phyloP scores from a whole-genome alignment of 2,797 vertebrate species.

The Cuculus canorus region DNA sequence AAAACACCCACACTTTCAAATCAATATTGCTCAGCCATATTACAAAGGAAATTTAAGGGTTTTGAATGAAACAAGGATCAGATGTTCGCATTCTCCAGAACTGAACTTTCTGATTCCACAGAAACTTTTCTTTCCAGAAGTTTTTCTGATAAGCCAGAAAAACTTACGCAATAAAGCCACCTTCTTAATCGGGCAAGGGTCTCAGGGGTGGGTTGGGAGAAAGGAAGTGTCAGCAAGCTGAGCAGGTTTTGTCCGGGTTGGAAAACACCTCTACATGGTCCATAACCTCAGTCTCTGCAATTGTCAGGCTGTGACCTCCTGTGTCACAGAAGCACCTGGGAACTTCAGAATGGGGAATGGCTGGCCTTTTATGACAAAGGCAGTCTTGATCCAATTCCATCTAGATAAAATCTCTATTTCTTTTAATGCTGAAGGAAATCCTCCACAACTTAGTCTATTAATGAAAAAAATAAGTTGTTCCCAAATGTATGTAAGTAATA shows the following conservation, averaged over 20 bases:
- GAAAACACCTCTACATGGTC: not conserved
- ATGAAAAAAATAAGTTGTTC: not conserved
- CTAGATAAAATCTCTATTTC: not conserved
- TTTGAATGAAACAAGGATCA: not conserved
- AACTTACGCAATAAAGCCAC: not conserved
- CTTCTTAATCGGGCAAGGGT: not conserved
- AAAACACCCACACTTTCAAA: not conserved
- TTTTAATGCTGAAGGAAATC: not conserved
- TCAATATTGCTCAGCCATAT: not conserved
- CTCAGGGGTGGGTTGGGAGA: too few relatives aligned
- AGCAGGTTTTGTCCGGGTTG: not conserved
- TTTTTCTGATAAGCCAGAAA: not conserved
- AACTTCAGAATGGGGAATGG: not conserved
- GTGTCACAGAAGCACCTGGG: not conserved
- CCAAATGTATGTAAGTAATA: not conserved
- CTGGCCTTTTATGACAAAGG: not conserved
- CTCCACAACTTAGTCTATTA: not conserved
- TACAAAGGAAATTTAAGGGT: not conserved
- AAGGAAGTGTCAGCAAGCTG: not conserved
- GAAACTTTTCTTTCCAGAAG: too few relatives aligned
- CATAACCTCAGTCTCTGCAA: not conserved
- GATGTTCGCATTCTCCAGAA: not conserved
- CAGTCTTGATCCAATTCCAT: not conserved
- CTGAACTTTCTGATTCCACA: not conserved
- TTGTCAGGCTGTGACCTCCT: not conserved